Conservation (phyloP, 2,113 vertebrate species). For the Pipa parva region DNA sequence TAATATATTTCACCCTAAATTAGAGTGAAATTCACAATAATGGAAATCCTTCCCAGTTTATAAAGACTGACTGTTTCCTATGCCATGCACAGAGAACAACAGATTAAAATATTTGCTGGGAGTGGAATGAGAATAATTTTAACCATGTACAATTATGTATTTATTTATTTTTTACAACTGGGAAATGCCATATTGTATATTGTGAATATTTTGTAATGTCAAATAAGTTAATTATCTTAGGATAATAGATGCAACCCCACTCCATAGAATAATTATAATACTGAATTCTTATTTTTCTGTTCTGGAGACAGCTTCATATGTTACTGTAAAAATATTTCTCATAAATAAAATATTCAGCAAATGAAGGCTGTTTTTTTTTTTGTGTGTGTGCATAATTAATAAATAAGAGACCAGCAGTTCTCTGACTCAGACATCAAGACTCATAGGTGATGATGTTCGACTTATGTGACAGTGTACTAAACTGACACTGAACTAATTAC, state of each 20-base stretch:
- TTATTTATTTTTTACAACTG: neutral
- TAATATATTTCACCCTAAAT: too few species aligned
- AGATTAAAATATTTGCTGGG: too few species aligned
- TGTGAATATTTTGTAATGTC: neutral
- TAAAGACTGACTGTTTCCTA: too few species aligned
- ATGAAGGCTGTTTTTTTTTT: neutral
- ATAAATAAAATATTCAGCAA: neutral
- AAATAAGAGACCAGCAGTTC: conserved; percentile 2
- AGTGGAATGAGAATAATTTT: too few species aligned
- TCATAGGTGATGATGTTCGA: neutral
- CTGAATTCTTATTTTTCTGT: neutral
- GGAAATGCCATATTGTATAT: neutral
- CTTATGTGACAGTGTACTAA: neutral
- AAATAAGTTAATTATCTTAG: neutral
- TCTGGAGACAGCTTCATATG: neutral
- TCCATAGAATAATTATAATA: neutral
- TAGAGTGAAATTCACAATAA: too few species aligned
- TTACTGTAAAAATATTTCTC: neutral
- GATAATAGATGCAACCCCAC: neutral
- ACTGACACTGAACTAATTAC: conserved; percentile 7
- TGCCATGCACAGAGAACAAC: too few species aligned
- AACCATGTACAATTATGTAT: neutral
- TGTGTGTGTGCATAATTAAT: conserved; percentile 7
- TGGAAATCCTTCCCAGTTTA: too few species aligned
- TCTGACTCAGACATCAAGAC: neutral